These are phyloP conservation scores for Exocentrus adspersus DNA, from an alignment of 2,888 invertebrate genomes.

Conservation along the genomic window DNA sequence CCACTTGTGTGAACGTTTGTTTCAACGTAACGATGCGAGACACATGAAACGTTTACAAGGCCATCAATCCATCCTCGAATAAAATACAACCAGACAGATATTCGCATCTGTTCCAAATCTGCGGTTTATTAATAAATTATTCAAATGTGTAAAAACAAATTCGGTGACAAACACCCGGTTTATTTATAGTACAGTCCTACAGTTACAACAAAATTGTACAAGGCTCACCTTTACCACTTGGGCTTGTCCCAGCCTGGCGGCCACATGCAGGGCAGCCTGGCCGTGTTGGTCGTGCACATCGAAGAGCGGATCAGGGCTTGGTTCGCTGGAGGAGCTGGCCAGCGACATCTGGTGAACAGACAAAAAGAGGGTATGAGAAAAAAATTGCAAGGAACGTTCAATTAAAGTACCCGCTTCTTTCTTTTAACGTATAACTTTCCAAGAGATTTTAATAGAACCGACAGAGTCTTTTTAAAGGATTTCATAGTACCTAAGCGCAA, in stretches of 20 bases:
- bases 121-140: not conserved
- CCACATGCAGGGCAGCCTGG: constrained; percentile 87
- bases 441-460: not conserved
- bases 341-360: constrained; percentile 56
- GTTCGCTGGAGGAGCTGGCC: constrained; percentile 61
- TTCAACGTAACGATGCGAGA: no score
- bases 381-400: no score
- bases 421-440: not conserved
- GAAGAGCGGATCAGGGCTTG: constrained; percentile 65
- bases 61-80: not conserved
- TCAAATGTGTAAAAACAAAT: not conserved
- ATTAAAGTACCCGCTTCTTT: constrained; percentile 1
- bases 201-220: not conserved
- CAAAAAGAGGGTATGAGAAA: not conserved
- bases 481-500: no score
- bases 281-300: constrained; percentile 78
- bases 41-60: no score
- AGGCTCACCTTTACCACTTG: constrained; percentile 72
- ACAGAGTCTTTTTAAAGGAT: not conserved
- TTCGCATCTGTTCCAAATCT: not conserved
- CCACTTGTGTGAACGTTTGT: no score
- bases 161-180: not conserved
- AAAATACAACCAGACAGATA: not conserved
- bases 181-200: not conserved
- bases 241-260: constrained; percentile 81